Conservation (phyloP, 2,888 invertebrate species). For the Xylota sylvarum region DNA sequence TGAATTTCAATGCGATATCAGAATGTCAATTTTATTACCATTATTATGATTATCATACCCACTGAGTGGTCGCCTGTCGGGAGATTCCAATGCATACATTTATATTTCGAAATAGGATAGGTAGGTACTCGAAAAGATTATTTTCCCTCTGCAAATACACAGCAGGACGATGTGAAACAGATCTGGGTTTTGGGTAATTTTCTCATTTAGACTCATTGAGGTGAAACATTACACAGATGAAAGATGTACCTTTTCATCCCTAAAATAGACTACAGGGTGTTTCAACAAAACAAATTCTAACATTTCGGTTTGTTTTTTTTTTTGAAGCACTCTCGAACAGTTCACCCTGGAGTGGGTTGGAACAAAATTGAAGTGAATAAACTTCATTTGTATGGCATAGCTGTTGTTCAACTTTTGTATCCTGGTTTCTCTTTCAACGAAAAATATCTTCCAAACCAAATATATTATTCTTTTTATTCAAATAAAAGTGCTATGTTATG, state of each 20-base stretch:
- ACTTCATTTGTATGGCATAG: background rate
- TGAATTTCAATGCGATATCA: conserved; percentile 34
- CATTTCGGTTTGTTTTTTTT: too few species aligned
- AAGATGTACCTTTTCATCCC: background rate
- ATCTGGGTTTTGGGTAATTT: background rate
- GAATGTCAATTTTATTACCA: conserved; percentile 42
- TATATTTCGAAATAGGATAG: background rate
- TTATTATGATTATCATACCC: conserved; percentile 33
- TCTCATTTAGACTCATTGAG: conserved; percentile 9
- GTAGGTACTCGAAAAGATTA: conserved; percentile 7
- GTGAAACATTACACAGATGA: background rate
- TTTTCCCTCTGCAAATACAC: background rate
- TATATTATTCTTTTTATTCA: conserved; percentile 14
- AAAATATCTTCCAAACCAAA: background rate
- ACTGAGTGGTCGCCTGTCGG: conserved; percentile 8
- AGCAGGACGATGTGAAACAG: background rate
- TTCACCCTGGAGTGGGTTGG: too few species aligned
- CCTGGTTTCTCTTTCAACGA: background rate
- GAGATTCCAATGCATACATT: conserved; percentile 17
- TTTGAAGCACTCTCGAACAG: too few species aligned
- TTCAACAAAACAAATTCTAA: too few species aligned
- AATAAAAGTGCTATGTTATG: background rate
- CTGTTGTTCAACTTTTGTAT: background rate
- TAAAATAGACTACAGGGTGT: conserved; percentile 4
- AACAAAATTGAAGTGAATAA: background rate